Evolutionary conservation across 1,140 invertebrate genomes (phyloP), one percentile per base, ranked within the genome.

Genomic region (Diorhabda sublineata): DNA sequence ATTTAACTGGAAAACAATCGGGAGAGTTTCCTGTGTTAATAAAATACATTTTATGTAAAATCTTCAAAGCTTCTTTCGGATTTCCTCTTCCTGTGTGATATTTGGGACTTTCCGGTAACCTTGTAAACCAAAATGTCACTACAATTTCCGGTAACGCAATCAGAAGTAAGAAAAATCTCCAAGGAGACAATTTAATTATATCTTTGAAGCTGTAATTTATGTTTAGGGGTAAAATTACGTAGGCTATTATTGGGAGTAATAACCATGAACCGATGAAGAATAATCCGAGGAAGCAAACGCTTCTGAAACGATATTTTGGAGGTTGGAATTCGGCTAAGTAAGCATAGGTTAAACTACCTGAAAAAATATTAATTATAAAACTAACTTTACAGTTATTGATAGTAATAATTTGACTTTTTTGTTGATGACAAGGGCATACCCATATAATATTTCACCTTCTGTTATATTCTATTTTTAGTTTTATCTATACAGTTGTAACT

Each of bases 31-130:
- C 82, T 5, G 85, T 88, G 69, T 92, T 92, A 2, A 75, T 72
- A 2, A 83, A 79, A 68, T 87, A 92, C 62, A 92, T 89, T 2
- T 75, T 80, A 60, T 80, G 80, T 3, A 93, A 77, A 8, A 89
- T 82, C 41, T 82, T 72, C 2, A 92, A 73, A 0, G 90, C 86
- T 72, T 88, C 85, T 0, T 88, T 82, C 6, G 82, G 76, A 70
- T 82, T 83, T 66, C 89, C 88, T 78, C 87, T 84, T 0, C 87
- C 84, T 4, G 92, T 78, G 7, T 90, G 81, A 78, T 88, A 94
- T 75, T 92, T 92, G 0, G 93, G 92, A 69, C 90, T 93, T 77
- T 95, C 93, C 0, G 89, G 88, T 4, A 89, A 82, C 5, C 82
- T 79, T 4, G 86, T 82, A 0, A 86, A 74, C 62, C 88, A 81